phyloP scores from a whole-genome alignment of 2,888 invertebrate species.

The Drosophila borborema region DNA sequence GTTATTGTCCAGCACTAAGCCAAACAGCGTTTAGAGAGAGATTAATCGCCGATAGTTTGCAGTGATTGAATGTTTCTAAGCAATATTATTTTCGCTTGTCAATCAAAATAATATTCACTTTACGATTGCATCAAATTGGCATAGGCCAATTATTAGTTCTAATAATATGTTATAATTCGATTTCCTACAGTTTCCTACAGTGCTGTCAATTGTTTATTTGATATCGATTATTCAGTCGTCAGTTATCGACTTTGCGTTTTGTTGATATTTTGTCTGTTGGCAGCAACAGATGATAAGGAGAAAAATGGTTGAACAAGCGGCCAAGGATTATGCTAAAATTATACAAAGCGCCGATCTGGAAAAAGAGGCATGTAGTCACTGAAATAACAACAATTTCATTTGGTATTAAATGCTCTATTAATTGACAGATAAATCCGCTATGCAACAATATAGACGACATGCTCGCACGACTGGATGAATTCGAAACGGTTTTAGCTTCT shows the following conservation, averaged over 20 bases:
- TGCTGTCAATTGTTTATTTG: not conserved
- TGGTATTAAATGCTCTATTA: not conserved
- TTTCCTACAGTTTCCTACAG: not conserved
- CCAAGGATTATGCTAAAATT: slow-evolving; percentile 87
- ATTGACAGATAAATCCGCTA: slow-evolving; percentile 85
- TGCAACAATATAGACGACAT: slow-evolving; percentile 89
- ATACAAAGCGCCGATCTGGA: slow-evolving; percentile 86
- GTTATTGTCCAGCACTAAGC: slow-evolving; percentile 33
- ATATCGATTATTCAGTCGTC: not conserved
- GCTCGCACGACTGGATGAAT: slow-evolving; percentile 89
- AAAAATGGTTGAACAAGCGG: slow-evolving; percentile 86
- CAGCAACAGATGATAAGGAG: slow-evolving; percentile 39
- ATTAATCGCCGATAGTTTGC: slow-evolving; percentile 1
- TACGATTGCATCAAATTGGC: not conserved
- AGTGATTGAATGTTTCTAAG: not conserved
- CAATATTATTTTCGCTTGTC: not conserved
- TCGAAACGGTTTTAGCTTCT: slow-evolving; percentile 87
- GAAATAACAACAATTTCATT: too few species aligned
- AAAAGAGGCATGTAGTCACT: slow-evolving; percentile 84
- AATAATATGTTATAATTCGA: too few species aligned
- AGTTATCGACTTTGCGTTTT: slow-evolving; percentile 8
- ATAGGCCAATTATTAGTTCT: too few species aligned
- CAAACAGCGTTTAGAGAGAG: not conserved
- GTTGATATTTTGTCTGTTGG: slow-evolving; percentile 28
- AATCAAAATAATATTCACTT: too few species aligned